phyloP scores from a whole-genome alignment of 2,888 invertebrate genomes.

The Tachina fera region DNA sequence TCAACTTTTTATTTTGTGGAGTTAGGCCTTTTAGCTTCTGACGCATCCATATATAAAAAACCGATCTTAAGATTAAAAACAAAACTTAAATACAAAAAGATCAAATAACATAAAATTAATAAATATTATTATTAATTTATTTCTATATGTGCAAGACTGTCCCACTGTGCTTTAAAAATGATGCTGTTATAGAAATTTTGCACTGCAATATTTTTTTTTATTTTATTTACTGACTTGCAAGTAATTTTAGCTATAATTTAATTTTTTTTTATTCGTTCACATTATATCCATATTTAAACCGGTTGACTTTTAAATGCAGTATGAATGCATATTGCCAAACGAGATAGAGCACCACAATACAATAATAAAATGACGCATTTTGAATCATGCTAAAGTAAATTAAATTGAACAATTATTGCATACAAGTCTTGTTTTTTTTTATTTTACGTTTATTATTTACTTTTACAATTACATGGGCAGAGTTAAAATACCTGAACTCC shows the following conservation, averaged over 20 bases:
- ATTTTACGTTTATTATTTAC: not conserved
- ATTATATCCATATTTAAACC: slow-evolving; percentile 46
- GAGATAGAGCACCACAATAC: slow-evolving; percentile 32
- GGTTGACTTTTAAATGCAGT: slow-evolving; percentile 40
- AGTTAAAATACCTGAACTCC: not conserved
- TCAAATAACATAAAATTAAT: too few species aligned
- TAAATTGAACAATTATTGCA: slow-evolving; percentile 41
- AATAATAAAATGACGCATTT: slow-evolving; percentile 56
- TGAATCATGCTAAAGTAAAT: slow-evolving; percentile 46
- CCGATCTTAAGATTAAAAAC: too few species aligned
- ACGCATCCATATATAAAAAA: too few species aligned
- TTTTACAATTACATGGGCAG: not conserved
- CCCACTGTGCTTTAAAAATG: slow-evolving; percentile 3
- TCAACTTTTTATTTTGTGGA: too few species aligned
- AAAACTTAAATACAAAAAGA: too few species aligned
- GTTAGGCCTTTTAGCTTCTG: too few species aligned
- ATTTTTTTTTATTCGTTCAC: not conserved
- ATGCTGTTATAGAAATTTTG: slow-evolving; percentile 26
- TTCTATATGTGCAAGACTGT: not conserved
- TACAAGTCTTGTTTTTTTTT: not conserved
- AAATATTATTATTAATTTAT: too few species aligned
- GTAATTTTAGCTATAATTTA: slow-evolving; percentile 6
- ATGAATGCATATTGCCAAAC: slow-evolving; percentile 34
- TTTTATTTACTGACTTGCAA: slow-evolving; percentile 31
- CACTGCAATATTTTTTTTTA: not conserved